A percentile compares a stretch with the other conserved stretches of the same genome.
These are phyloP conservation scores for Ectemnius lituratus DNA, from an alignment of 2,888 invertebrate species.

Conservation along the genomic window DNA sequence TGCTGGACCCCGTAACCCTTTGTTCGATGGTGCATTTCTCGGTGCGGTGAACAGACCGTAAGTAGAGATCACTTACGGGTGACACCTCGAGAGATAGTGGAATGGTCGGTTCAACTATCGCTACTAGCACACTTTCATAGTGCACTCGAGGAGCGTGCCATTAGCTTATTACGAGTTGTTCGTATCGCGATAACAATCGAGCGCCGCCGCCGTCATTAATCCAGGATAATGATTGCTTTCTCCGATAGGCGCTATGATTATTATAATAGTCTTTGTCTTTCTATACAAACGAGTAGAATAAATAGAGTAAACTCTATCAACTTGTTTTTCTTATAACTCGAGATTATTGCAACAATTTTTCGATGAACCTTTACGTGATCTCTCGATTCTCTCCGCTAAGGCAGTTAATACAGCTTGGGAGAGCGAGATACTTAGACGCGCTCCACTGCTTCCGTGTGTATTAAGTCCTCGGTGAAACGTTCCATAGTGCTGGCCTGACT, in stretches of 20 bases:
- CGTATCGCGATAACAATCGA: slow-evolving; percentile 18
- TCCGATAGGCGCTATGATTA: slow-evolving; percentile 14
- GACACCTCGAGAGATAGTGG: too few species aligned
- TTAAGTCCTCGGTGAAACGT: slow-evolving; percentile 36
- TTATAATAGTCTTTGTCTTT: too few species aligned
- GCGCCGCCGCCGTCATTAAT: slow-evolving; percentile 7
- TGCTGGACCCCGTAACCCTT: too few species aligned
- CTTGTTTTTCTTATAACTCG: too few species aligned
- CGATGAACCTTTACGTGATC: too few species aligned
- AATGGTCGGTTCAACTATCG: background rate
- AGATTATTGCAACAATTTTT: too few species aligned
- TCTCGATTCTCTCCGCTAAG: too few species aligned
- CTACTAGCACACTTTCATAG: slow-evolving; percentile 14
- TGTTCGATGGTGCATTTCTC: too few species aligned
- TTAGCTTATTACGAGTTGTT: slow-evolving; percentile 12
- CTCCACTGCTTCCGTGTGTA: slow-evolving; percentile 41
- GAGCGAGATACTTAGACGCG: background rate
- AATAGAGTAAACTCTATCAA: too few species aligned
- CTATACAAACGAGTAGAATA: too few species aligned
- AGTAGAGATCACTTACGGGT: too few species aligned
- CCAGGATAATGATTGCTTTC: slow-evolving; percentile 26
- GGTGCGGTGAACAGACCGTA: too few species aligned
- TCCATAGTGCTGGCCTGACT: slow-evolving; percentile 13
- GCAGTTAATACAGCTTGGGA: background rate
- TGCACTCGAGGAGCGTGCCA: slow-evolving; percentile 1